These are phyloP conservation scores for Indicator indicator DNA, from an alignment of 2,113 vertebrate species.

Conservation along the genomic window DNA sequence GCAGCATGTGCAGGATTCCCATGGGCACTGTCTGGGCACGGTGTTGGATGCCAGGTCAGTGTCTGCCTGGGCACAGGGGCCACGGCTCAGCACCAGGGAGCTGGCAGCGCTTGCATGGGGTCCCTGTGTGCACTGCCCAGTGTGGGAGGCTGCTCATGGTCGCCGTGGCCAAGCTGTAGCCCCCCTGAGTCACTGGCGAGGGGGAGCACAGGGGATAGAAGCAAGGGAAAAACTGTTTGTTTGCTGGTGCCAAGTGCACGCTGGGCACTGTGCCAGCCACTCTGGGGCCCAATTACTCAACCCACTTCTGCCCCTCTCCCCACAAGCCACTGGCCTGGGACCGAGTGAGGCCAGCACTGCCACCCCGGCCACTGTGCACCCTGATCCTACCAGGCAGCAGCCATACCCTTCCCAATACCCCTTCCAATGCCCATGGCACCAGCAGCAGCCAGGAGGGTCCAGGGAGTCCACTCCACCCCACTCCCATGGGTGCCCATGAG, in stretches of 20 bases:
- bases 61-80: accelerated
- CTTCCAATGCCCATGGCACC: accelerated
- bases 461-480: accelerated
- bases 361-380: background rate
- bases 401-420: background rate
- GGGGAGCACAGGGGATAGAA: background rate
- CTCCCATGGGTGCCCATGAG: accelerated
- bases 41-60: background rate
- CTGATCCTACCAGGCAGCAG: accelerated
- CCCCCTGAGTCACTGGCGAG: background rate
- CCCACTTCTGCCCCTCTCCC: background rate
- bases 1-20: background rate
- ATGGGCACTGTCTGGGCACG: background rate
- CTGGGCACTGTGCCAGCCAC: background rate
- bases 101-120: accelerated
- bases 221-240: slow-evolving; percentile 43
- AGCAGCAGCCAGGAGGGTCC: background rate
- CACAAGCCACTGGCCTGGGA: background rate
- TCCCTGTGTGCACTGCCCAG: accelerated
- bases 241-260: slow-evolving; percentile 39
- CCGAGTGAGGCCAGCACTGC: background rate
- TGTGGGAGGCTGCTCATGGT: background rate
- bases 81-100: background rate
- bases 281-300: slow-evolving; percentile 43
- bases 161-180: background rate